Evolutionary conservation across 2,113 vertebrate genomes (phyloP).

Genomic region (Alligator sinensis): DNA sequence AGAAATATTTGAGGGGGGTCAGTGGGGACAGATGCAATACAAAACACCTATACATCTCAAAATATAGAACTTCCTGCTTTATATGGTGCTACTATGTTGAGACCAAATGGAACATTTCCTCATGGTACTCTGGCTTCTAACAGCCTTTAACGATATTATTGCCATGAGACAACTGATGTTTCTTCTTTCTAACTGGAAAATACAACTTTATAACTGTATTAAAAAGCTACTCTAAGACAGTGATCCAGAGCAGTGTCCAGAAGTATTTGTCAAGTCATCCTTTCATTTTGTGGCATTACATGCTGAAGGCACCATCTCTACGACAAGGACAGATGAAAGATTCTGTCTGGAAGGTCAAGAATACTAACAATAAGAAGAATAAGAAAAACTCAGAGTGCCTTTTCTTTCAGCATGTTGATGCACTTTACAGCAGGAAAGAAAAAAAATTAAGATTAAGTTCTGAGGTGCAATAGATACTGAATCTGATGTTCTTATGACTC

Average conservation of each 20-base stretch:
- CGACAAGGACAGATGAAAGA: conserved; percentile 23
- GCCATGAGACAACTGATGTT: neutral
- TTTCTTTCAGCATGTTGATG: neutral
- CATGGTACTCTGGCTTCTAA: neutral
- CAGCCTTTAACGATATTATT: conserved; percentile 3
- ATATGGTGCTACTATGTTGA: neutral
- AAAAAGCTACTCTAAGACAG: conserved; percentile 36
- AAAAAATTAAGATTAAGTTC: neutral
- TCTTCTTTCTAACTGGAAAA: conserved; percentile 45
- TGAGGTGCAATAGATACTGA: fast-evolving
- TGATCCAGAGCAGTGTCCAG: conserved; percentile 26
- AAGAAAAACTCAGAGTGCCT: neutral
- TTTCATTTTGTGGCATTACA: conserved; percentile 13
- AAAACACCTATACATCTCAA: neutral
- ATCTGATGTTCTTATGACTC: neutral
- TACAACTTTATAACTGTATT: conserved; percentile 37
- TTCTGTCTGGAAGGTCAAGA: conserved; percentile 11
- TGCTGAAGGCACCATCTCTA: neutral
- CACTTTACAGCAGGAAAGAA: neutral
- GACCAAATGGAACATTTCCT: neutral
- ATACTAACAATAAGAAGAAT: conserved; percentile 1
- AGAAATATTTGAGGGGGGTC: neutral
- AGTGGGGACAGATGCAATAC: neutral
- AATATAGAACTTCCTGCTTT: neutral
- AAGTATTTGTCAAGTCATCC: conserved; percentile 36